Evolutionary conservation across 2,113 vertebrate species (phyloP).

Genomic region (Gnathonemus echidnorhynchus): DNA sequence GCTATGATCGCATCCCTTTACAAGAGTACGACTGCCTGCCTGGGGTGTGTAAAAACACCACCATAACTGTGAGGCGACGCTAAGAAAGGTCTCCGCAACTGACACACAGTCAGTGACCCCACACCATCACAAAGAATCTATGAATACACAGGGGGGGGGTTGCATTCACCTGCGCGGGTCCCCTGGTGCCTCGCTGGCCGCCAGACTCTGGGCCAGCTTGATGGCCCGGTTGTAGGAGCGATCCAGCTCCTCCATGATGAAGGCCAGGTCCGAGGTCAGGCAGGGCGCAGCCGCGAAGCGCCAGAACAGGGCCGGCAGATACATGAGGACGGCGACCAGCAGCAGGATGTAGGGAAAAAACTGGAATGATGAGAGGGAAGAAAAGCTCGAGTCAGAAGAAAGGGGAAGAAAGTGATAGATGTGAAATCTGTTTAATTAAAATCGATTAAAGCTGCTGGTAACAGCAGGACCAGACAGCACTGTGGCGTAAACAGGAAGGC

Average conservation of each 20-base stretch:
- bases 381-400: not conserved
- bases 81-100: not conserved
- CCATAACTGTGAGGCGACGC: not conserved
- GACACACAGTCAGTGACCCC: not conserved
- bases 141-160: not conserved
- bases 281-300: constrained; percentile 73
- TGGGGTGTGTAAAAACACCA: not conserved
- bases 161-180: constrained; percentile 32
- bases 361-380: constrained; percentile 45
- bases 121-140: not conserved
- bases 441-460: not conserved
- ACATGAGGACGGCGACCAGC: constrained; percentile 77
- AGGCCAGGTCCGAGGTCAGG: constrained; percentile 83
- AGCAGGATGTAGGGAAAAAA: constrained; percentile 92
- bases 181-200: constrained; percentile 29
- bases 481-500: not conserved
- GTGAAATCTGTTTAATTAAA: not conserved
- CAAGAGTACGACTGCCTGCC: not conserved
- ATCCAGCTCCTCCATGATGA: constrained; percentile 91
- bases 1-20: not conserved
- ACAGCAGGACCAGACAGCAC: not conserved
- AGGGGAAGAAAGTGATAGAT: not conserved
- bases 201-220: constrained; percentile 70
- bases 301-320: constrained; percentile 81
- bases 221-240: constrained; percentile 84